phyloP scores from a whole-genome alignment of 2,797 vertebrate genomes.

The Spea hammondii region DNA sequence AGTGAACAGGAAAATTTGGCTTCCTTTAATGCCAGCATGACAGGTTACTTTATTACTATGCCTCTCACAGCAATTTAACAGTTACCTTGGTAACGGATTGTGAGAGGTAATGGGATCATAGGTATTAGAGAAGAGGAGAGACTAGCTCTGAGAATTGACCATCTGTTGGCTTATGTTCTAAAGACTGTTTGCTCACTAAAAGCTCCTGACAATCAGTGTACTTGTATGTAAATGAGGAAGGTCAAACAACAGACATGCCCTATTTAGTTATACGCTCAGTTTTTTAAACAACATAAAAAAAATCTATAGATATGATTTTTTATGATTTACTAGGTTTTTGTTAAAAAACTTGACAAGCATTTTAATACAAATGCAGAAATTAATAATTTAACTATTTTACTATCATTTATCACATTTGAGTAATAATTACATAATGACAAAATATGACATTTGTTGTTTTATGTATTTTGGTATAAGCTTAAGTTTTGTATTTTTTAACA shows the following conservation, averaged over 20 bases:
- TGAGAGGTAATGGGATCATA: slow-evolving; percentile 82
- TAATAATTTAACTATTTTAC: no score
- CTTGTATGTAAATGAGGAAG: slow-evolving; percentile 69
- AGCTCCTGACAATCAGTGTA: slow-evolving; percentile 65
- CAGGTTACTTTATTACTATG: slow-evolving; percentile 82
- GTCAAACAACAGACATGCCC: slow-evolving; percentile 73
- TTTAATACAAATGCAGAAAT: no score
- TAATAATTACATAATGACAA: no score
- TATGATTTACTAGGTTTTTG: slow-evolving; percentile 80
- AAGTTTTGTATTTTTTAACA: no score
- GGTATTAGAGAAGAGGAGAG: slow-evolving; percentile 67
- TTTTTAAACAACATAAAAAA: slow-evolving; percentile 76
- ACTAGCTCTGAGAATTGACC: slow-evolving; percentile 69
- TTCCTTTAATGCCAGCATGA: slow-evolving; percentile 79
- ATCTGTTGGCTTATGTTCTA: slow-evolving; percentile 75
- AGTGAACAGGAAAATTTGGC: slow-evolving; percentile 82
- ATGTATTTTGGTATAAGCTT: no score
- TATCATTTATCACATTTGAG: no score
- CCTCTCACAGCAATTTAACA: slow-evolving; percentile 83
- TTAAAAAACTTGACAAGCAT: slow-evolving; percentile 58
- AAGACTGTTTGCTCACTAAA: slow-evolving; percentile 63
- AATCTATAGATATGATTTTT: slow-evolving; percentile 74
- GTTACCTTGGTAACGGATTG: slow-evolving; percentile 82
- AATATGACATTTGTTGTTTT: no score
- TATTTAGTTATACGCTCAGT: slow-evolving; percentile 69